Evolutionary conservation across 1,140 invertebrate genomes (phyloP), one percentile per base, ranked within the genome.

Genomic region (Platyura marginata): DNA sequence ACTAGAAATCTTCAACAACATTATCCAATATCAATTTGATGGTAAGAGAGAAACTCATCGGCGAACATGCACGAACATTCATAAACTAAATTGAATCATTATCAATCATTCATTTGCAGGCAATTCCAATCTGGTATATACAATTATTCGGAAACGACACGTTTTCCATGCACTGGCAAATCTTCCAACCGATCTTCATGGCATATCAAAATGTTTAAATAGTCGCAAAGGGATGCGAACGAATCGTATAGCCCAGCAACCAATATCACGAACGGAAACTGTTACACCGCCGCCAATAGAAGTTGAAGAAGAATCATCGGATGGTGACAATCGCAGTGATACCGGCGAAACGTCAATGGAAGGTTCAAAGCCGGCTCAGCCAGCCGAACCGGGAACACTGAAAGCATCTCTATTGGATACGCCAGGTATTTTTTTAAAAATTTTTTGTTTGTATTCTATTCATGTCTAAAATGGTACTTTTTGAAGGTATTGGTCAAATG

Each of bases 1-100:
- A 19, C 69, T 99, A 22, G 96, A 99, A 71, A 94, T 98, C 53
- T 98, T 99, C 63, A 99, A 99, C 62, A 99, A 99, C 59, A 96
- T 99, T 49, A 98, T 99, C 51, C 95, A 98, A 68, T 99, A 99
- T 63, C 96, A 99, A 62, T 99, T 99, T 68, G 96, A 99, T 70
- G 95, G 94, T 82, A 51, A 69, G 66, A 56, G 25, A 42, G 46
- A 41, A 39, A 41, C 16, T 45, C n/a, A 40, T 10, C 40, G 32
- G 8, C 15, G 42, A 41, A 11, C 5, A 21, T 10, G 20, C 6
- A 9, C n/a, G 9, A 41, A 13, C n/a, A 20, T 41, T n/a, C n/a
- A 15, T 40, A 15, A 21, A 41, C 19, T 29, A 10, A 20, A 13
- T 29, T 21, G 5, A 43, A 20, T 46, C n/a, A n/a, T n/a, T n/a